These are phyloP conservation scores for Prosapia bicincta DNA, from an alignment of 2,888 invertebrate species.

Conservation along the genomic window DNA sequence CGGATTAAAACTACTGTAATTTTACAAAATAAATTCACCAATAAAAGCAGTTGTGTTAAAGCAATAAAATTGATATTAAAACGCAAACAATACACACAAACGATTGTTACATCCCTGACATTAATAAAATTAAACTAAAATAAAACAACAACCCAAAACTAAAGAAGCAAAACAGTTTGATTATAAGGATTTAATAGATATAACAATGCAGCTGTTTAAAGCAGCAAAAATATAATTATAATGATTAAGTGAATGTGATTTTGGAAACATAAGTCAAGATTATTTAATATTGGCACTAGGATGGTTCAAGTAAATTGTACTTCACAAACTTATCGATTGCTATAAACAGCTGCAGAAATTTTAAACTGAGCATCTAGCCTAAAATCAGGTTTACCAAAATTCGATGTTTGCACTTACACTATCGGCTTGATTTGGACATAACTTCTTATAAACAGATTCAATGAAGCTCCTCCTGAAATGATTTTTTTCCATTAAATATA, in stretches of 20 bases:
- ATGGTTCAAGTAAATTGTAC: slow-evolving; percentile 25
- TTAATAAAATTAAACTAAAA: neutral
- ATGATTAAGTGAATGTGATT: neutral
- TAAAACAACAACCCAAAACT: neutral
- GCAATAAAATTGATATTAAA: too few relatives aligned
- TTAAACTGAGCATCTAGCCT: slow-evolving; percentile 15
- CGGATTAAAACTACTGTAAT: too few relatives aligned
- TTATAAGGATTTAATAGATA: neutral
- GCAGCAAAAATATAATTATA: neutral
- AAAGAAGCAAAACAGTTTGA: neutral
- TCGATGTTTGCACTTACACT: slow-evolving; percentile 34
- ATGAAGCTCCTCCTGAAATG: slow-evolving; percentile 68
- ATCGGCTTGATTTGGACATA: slow-evolving; percentile 70
- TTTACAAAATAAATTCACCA: too few relatives aligned
- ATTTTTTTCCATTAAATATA: too few relatives aligned
- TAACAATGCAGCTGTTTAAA: neutral
- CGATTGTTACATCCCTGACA: neutral
- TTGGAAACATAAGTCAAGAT: neutral
- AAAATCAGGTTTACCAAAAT: slow-evolving; percentile 23
- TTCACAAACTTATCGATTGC: neutral
- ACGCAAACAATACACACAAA: too few relatives aligned
- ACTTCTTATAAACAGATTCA: slow-evolving; percentile 74
- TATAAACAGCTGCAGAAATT: slow-evolving; percentile 2
- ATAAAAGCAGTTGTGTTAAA: too few relatives aligned
- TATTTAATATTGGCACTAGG: slow-evolving; percentile 14